Evolutionary conservation across 2,113 vertebrate genomes (phyloP).

Genomic region (Coturnix japonica): DNA sequence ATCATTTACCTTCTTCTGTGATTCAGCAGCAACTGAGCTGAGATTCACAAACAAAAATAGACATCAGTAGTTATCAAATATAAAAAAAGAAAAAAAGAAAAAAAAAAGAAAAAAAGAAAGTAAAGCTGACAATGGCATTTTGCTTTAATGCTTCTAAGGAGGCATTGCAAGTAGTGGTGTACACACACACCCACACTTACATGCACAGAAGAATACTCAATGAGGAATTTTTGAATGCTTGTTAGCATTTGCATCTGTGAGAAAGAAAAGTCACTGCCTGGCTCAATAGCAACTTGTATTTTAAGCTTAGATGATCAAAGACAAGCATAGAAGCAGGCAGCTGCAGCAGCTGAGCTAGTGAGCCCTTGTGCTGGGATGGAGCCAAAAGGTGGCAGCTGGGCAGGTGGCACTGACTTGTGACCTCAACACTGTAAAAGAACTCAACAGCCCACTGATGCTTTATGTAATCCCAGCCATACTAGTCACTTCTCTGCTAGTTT

Average conservation of each 20-base stretch:
- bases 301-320: neutral
- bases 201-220: neutral
- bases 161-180: neutral
- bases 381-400: neutral
- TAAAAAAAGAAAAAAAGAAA: neutral
- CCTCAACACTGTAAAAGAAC: neutral
- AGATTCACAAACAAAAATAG: neutral
- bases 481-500: neutral
- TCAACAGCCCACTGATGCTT: neutral
- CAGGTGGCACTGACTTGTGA: rapidly evolving
- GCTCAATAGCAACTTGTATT: neutral
- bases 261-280: neutral
- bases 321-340: neutral
- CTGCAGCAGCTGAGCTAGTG: neutral
- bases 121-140: constrained; percentile 2
- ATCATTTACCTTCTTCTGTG: neutral
- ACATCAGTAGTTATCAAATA: neutral
- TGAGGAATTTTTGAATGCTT: neutral
- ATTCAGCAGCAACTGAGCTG: neutral
- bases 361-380: neutral
- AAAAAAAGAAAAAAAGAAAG: neutral
- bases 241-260: neutral
- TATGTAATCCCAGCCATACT: neutral
- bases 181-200: no score
- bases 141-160: neutral